A percentile compares a stretch with the other conserved stretches of the same genome.
Evolutionary conservation across 1,140 invertebrate species (phyloP).

Genomic region (Drosophila setifemur): DNA sequence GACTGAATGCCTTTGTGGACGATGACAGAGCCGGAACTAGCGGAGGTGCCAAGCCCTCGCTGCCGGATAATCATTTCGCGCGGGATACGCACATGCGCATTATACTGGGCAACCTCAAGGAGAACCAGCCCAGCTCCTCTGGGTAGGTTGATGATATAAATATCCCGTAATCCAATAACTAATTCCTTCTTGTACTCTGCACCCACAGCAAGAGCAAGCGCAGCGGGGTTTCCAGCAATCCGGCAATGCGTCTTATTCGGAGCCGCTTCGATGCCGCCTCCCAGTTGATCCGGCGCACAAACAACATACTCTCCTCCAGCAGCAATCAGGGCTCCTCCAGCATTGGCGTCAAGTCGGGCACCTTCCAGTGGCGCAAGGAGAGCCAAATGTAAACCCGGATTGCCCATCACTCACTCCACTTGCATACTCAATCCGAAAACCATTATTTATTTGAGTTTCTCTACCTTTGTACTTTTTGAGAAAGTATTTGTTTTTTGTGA

Average conservation of each 20-base stretch:
- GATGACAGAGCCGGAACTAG: constrained; percentile 80
- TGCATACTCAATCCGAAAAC: constrained; percentile 51
- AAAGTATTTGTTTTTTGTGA: constrained; percentile 78
- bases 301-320: constrained; percentile 82
- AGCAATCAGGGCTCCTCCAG: constrained; percentile 82
- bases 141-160: constrained; percentile 19
- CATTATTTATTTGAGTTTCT: constrained; percentile 45
- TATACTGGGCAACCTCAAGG: constrained; percentile 88
- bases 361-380: constrained; percentile 89
- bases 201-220: constrained; percentile 87
- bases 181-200: background rate
- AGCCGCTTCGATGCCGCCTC: constrained; percentile 87
- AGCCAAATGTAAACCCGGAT: constrained; percentile 75
- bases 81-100: constrained; percentile 95
- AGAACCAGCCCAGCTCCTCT: constrained; percentile 76
- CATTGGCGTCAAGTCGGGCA: constrained; percentile 85
- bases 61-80: constrained; percentile 89
- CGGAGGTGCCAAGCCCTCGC: constrained; percentile 55
- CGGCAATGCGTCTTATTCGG: constrained; percentile 91
- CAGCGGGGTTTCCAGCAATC: constrained; percentile 96
- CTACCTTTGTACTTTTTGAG: constrained; percentile 49
- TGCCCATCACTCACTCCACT: constrained; percentile 4
- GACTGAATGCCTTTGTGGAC: constrained; percentile 83
- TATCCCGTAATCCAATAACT: background rate
- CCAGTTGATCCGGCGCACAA: constrained; percentile 83